Percentiles rank a stretch among this genome's conserved stretches.
Conservation (phyloP, 2,888 invertebrate species). For the Coremacera marginata region DNA sequence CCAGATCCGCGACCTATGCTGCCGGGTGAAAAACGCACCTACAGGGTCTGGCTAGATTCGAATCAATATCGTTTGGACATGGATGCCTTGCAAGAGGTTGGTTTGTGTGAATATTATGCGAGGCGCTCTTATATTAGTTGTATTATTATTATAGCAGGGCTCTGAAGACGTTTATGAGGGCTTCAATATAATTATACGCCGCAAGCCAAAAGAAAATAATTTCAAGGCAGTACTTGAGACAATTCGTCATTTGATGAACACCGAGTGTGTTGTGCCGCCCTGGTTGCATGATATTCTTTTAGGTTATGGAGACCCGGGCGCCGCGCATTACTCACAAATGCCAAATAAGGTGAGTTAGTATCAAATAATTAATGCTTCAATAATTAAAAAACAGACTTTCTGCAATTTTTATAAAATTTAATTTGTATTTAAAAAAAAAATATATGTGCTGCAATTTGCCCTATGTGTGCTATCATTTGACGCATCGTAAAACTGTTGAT, state of each 20-base stretch:
- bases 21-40: conserved; percentile 91
- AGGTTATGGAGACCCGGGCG: conserved; percentile 97
- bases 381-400: no score
- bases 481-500: no score
- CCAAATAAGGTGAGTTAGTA: conserved; percentile 74
- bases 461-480: no score
- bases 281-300: conserved; percentile 97
- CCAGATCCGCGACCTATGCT: conserved; percentile 90
- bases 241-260: conserved; percentile 98
- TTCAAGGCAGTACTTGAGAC: conserved; percentile 99
- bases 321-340: conserved; percentile 97
- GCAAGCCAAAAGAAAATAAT: conserved; percentile 99
- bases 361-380: no score
- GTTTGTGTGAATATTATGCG: conserved; percentile 56
- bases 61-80: conserved; percentile 97
- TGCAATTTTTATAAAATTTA: no score
- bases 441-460: no score
- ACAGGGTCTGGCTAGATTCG: conserved; percentile 93
- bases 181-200: conserved; percentile 96
- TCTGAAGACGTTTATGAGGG: conserved; percentile 83
- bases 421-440: no score
- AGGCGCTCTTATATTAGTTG: not conserved
- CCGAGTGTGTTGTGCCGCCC: conserved; percentile 95
- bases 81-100: conserved; percentile 84
- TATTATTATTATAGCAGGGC: conserved; percentile 63